Percentiles rank a stretch among this genome's conserved stretches.
These are phyloP conservation scores for Hesperia comma DNA, from an alignment of 2,888 invertebrate species.

Conservation along the genomic window DNA sequence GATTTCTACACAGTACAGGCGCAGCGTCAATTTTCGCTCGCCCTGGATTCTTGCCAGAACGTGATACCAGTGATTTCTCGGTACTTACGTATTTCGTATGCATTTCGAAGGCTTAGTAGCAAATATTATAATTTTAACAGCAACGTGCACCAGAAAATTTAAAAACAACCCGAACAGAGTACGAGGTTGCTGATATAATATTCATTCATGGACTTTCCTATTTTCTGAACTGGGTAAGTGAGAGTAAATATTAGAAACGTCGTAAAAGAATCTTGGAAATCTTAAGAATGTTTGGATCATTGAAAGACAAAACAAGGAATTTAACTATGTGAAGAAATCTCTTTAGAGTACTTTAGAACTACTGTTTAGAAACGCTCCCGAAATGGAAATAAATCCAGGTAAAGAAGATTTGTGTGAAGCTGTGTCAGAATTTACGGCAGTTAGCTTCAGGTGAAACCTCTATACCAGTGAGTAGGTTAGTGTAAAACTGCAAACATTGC, in stretches of 20 bases:
- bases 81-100: slow-evolving; percentile 15
- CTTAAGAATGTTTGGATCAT: background rate
- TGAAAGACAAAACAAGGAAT: background rate
- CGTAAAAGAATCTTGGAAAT: background rate
- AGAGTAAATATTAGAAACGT: background rate
- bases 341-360: background rate
- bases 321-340: background rate
- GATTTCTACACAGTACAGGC: slow-evolving; percentile 1
- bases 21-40: slow-evolving; percentile 18
- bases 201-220: background rate
- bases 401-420: no score
- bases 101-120: slow-evolving; percentile 12
- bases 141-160: slow-evolving; percentile 8
- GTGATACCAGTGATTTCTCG: slow-evolving; percentile 17
- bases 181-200: background rate
- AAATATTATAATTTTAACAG: background rate
- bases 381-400: no score
- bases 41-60: slow-evolving; percentile 18
- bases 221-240: background rate
- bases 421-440: no score
- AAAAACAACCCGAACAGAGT: background rate
- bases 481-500: no score
- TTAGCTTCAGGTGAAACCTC: no score
- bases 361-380: no score
- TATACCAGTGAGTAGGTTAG: no score